Percentiles rank a stretch among this genome's conserved stretches.
Evolutionary conservation across 2,113 vertebrate genomes (phyloP).

Genomic region (Oncorhynchus gorbuscha): DNA sequence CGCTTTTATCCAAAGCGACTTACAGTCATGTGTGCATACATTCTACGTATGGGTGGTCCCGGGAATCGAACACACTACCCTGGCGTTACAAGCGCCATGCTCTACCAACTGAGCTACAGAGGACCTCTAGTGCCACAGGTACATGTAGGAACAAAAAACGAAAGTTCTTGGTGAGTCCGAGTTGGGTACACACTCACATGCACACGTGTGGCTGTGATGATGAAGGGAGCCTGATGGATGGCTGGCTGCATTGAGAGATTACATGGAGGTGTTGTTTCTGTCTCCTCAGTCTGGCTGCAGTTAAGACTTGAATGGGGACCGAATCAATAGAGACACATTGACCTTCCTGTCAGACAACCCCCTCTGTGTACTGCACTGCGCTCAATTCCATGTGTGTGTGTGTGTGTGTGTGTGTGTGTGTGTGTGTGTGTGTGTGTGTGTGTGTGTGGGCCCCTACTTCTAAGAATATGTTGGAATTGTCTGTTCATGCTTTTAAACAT

Average conservation of each 20-base stretch:
- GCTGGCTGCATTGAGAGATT: not conserved
- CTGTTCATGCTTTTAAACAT: no score
- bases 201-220: not conserved
- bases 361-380: not conserved
- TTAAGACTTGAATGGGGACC: not conserved
- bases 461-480: no score
- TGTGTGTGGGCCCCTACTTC: no score
- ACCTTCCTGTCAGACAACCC: not conserved
- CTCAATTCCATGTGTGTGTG: not conserved
- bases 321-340: not conserved
- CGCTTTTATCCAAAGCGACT: no score
- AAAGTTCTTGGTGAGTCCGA: not conserved
- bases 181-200: not conserved
- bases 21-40: no score
- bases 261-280: not conserved
- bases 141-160: not conserved
- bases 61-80: no score
- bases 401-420: not conserved
- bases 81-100: no score
- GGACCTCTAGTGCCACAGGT: no score
- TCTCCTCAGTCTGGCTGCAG: constrained; percentile 9
- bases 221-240: not conserved
- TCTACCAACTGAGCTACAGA: no score
- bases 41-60: no score
- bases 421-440: not conserved